Evolutionary conservation across 2,113 vertebrate genomes (phyloP).

Genomic region (Anarhynchus alexandrinus): DNA sequence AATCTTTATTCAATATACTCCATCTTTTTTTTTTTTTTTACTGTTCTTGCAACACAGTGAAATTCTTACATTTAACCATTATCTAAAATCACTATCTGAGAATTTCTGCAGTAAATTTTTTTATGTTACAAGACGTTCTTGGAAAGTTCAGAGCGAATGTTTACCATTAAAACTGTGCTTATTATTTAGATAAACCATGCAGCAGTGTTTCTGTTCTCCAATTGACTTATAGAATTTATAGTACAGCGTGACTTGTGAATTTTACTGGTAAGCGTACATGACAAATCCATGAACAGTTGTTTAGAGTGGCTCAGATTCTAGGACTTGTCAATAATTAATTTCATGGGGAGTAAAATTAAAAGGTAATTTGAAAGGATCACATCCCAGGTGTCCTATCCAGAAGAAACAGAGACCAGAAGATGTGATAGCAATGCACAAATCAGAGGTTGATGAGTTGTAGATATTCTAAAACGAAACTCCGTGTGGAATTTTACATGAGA

Average conservation of each 20-base stretch:
- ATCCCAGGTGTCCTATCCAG: background rate
- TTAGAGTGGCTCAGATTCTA: background rate
- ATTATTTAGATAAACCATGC: conserved; percentile 9
- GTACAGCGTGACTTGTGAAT: background rate
- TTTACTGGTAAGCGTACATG: background rate
- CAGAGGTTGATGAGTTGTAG: background rate
- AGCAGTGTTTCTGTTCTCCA: background rate
- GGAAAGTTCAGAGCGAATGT: conserved; percentile 30
- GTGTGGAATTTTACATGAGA: background rate
- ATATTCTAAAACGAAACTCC: background rate
- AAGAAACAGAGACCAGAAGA: conserved; percentile 19
- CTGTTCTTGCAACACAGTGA: conserved; percentile 46
- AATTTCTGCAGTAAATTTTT: conserved; percentile 47
- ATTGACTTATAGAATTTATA: background rate
- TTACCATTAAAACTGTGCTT: conserved; percentile 10
- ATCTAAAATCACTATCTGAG: conserved; percentile 31
- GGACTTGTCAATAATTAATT: conserved; percentile 47
- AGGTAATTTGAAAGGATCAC: conserved; percentile 22
- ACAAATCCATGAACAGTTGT: background rate
- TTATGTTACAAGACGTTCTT: conserved; percentile 26
- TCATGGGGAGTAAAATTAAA: conserved; percentile 50
- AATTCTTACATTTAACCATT: conserved; percentile 42
- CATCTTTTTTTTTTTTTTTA: conserved; percentile 22
- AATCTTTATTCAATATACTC: conserved; percentile 61
- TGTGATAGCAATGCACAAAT: conserved; percentile 14